Base-by-base conservation (phyloP, 1,140 invertebrate genomes). In the Drosophila arizonae region DNA sequence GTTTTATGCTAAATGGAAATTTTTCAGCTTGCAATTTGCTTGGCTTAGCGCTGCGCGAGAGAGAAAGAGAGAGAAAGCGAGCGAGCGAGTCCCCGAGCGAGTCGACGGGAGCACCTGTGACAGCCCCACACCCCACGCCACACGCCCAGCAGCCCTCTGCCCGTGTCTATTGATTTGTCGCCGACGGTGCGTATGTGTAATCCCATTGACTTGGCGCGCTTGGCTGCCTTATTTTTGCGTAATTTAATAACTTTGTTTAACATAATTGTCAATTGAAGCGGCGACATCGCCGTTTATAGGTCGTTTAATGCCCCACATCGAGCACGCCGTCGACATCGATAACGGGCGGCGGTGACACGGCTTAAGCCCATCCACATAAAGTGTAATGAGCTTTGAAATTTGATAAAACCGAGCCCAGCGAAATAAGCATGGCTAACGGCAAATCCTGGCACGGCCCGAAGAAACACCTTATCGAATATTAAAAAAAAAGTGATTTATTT, bases 181-280 rank as follows among this genome's bases (percentile, higher is more conserved):
- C 43, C 70, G 28, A 58, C 79, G 50, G 28, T 50, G 76, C 79
- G 66, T 78, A 64, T 76, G 70, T 79, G 79, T 87, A 87, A 87
- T 87, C 84, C 78, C 81, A 63, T 84, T 84, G 80, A 76, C 80
- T 84, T 72, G 41, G 51, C 61, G 24, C 78, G 81, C 79, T 66
- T 45, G 76, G 72, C 56, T 88, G 79, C 79, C 73, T 80, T 84
- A 77, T 84, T 88, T 90, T 77, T 77, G 79, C 77, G 90, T 90
- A 90, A 90, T 90, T 90, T 90, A 90, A 90, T 90, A 90, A 90
- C 85, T 85, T 90, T 90, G 90, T 85, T 90, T 90, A 87, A 90
- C 90, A 90, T 88, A 88, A 89, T 88, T 88, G 84, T 80, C 84
- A 88, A 88, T 88, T 88, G 84, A 89, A 88, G 84, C 84, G 84